phyloP scores from a whole-genome alignment of 1,140 invertebrate genomes.

The Zaprionus tsacasi region DNA sequence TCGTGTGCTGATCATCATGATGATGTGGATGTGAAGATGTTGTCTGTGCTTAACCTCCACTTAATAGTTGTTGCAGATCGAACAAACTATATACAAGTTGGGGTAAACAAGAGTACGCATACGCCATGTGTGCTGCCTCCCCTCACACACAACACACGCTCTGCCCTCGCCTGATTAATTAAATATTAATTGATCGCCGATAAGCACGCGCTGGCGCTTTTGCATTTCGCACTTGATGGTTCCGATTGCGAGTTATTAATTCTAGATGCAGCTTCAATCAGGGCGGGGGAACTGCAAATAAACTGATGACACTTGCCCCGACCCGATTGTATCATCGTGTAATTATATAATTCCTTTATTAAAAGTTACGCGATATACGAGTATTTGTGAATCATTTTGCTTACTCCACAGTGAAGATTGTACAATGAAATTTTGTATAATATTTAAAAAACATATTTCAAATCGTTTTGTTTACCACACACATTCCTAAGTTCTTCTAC shows the following conservation, averaged over 20 bases:
- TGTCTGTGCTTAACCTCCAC: slow-evolving; percentile 59
- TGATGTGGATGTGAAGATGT: slow-evolving; percentile 6
- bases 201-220: slow-evolving; percentile 64
- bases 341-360: slow-evolving; percentile 1
- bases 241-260: slow-evolving; percentile 22
- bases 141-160: slow-evolving; percentile 22
- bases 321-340: not conserved
- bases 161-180: slow-evolving; percentile 70
- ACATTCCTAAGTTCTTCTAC: not conserved
- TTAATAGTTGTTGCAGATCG: slow-evolving; percentile 26
- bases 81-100: slow-evolving; percentile 4
- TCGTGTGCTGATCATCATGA: slow-evolving; percentile 41
- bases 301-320: not conserved
- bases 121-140: slow-evolving; percentile 53
- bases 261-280: not conserved
- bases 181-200: slow-evolving; percentile 82
- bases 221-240: slow-evolving; percentile 42
- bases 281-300: not conserved
- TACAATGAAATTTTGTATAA: not conserved
- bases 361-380: not conserved
- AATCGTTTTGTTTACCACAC: not conserved
- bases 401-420: not conserved
- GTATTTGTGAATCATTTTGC: not conserved
- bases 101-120: slow-evolving; percentile 52
- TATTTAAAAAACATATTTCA: not conserved